Percentiles rank a stretch among this genome's conserved stretches.
Conservation (phyloP, 2,888 invertebrate genomes). For the Hemaris fuciformis region DNA sequence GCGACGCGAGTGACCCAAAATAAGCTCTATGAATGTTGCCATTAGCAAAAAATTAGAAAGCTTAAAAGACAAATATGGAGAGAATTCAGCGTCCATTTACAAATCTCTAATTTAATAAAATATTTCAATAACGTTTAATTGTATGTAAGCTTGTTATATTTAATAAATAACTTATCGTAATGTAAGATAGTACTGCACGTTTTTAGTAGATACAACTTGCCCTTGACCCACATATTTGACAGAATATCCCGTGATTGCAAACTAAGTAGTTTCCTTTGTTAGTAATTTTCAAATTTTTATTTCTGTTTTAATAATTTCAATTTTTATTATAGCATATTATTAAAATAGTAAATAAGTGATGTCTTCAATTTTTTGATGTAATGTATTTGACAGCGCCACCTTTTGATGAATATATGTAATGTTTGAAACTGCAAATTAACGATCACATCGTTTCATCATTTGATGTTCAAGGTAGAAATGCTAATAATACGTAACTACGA, state of each 20-base stretch:
- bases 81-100: neutral
- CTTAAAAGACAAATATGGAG: constrained; percentile 37
- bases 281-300: neutral
- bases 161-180: neutral
- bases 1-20: constrained; percentile 81
- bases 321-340: neutral
- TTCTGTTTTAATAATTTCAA: neutral
- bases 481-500: neutral
- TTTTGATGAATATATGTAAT: neutral
- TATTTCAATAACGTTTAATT: neutral
- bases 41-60: constrained; percentile 56
- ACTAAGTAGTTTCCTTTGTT: neutral
- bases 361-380: neutral
- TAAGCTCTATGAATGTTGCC: constrained; percentile 78
- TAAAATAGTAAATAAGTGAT: neutral
- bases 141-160: neutral
- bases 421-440: constrained; percentile 9
- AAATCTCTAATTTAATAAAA: neutral
- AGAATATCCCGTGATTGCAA: constrained; percentile 50
- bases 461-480: neutral
- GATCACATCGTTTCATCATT: neutral
- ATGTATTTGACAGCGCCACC: constrained; percentile 13
- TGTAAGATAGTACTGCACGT: neutral
- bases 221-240: constrained; percentile 60
- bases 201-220: constrained; percentile 36